A percentile compares a stretch with the other conserved stretches of the same genome.
Evolutionary conservation across 2,888 invertebrate species (phyloP).

Genomic region (Morpho deidamia): DNA sequence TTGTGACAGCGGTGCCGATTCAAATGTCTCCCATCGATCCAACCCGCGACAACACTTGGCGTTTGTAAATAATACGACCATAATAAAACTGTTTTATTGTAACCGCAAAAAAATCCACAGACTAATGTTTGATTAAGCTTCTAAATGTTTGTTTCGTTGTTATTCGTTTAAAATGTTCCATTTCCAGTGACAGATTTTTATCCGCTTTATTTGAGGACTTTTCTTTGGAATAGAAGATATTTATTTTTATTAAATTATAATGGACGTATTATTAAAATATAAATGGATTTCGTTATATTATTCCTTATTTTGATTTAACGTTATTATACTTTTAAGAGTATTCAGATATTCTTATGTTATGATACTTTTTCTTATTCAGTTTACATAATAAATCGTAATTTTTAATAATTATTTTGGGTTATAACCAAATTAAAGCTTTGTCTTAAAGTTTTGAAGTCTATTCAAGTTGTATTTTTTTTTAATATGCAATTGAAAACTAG

Average conservation of each 20-base stretch:
- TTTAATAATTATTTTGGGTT: too few relatives aligned
- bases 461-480: too few relatives aligned
- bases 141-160: slow-evolving; percentile 3
- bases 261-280: slow-evolving; percentile 1
- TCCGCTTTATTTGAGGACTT: slow-evolving; percentile 6
- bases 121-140: slow-evolving; percentile 6
- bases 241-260: too few relatives aligned
- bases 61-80: slow-evolving; percentile 7
- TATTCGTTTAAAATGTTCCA: slow-evolving; percentile 4
- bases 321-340: too few relatives aligned
- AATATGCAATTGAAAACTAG: too few relatives aligned
- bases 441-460: too few relatives aligned
- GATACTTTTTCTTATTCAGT: too few relatives aligned
- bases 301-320: too few relatives aligned
- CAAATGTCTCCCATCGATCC: slow-evolving; percentile 19
- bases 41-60: slow-evolving; percentile 8
- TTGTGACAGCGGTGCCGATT: slow-evolving; percentile 9
- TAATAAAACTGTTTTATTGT: slow-evolving; percentile 7
- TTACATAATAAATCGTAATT: too few relatives aligned
- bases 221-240: slow-evolving; percentile 4
- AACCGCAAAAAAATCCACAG: slow-evolving; percentile 3
- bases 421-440: too few relatives aligned
- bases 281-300: neutral
- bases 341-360: too few relatives aligned
- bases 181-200: slow-evolving; percentile 8